Percentiles rank a stretch among this genome's conserved stretches.
phyloP scores from a whole-genome alignment of 2,888 invertebrate genomes.

The Mimumesa dahlbomi region DNA sequence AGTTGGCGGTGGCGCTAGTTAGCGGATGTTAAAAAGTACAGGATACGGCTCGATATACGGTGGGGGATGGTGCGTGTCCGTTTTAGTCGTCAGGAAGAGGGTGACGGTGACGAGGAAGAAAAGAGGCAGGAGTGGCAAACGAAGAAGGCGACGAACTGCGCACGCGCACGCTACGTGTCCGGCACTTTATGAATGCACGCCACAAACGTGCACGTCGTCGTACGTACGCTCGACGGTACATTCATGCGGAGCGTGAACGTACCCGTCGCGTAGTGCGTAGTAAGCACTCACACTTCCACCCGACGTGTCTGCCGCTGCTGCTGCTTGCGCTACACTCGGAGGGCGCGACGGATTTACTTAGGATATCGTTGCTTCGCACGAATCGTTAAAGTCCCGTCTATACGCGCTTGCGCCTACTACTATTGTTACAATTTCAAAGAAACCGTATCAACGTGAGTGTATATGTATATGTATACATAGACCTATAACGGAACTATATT shows the following conservation, averaged over 20 bases:
- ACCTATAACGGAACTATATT: no score
- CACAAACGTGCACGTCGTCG: constrained; percentile 58
- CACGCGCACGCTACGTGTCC: constrained; percentile 73
- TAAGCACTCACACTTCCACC: constrained; percentile 51
- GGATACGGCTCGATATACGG: constrained; percentile 20
- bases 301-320: no score
- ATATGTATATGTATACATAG: no score
- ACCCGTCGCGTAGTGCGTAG: constrained; percentile 58
- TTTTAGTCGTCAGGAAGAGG: constrained; percentile 51
- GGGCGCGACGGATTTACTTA: constrained; percentile 47
- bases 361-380: constrained; percentile 32
- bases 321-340: constrained; percentile 20
- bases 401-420: constrained; percentile 30
- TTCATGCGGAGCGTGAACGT: constrained; percentile 62
- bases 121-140: constrained; percentile 53
- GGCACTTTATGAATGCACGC: constrained; percentile 75
- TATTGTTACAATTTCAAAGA: background rate
- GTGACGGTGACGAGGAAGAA: constrained; percentile 49
- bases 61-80: constrained; percentile 15
- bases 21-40: constrained; percentile 54
- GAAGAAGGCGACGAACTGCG: constrained; percentile 56
- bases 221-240: constrained; percentile 58
- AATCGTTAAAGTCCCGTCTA: constrained; percentile 52
- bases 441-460: no score
- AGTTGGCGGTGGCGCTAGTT: constrained; percentile 58